phyloP scores from a whole-genome alignment of 2,113 vertebrate species.

The Agelaius phoeniceus region DNA sequence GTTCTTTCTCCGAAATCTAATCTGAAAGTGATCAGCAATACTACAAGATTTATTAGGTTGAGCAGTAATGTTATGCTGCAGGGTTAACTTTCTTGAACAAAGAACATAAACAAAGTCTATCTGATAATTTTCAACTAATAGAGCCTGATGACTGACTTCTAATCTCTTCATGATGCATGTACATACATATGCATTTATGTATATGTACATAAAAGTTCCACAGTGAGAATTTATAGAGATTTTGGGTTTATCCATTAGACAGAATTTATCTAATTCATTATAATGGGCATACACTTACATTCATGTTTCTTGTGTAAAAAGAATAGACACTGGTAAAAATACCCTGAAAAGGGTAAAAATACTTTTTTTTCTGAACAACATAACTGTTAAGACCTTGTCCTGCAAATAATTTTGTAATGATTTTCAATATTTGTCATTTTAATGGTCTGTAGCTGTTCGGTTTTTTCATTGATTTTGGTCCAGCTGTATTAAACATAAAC shows the following conservation, averaged over 20 bases:
- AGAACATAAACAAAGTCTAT: neutral
- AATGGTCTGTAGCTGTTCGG: neutral
- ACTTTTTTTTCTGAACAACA: neutral
- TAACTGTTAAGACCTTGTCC: neutral
- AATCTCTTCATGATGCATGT: neutral
- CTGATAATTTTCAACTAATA: neutral
- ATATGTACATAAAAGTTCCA: neutral
- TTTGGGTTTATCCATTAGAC: neutral
- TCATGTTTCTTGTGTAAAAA: neutral
- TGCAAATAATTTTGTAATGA: neutral
- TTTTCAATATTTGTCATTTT: neutral
- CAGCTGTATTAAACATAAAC: neutral
- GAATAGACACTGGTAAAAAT: neutral
- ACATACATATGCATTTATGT: neutral
- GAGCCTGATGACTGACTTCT: neutral
- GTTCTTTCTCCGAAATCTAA: slow-evolving; percentile 9
- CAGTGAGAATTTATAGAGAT: neutral
- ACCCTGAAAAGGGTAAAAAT: neutral
- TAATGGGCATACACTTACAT: neutral
- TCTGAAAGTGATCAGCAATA: neutral
- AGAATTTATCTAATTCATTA: neutral
- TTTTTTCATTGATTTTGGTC: neutral
- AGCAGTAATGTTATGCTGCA: neutral
- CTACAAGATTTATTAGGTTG: neutral
- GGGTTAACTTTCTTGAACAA: neutral